Percentiles rank a stretch among this genome's conserved stretches.
Conservation (phyloP, 2,113 vertebrate species). For the Alligator mississippiensis region DNA sequence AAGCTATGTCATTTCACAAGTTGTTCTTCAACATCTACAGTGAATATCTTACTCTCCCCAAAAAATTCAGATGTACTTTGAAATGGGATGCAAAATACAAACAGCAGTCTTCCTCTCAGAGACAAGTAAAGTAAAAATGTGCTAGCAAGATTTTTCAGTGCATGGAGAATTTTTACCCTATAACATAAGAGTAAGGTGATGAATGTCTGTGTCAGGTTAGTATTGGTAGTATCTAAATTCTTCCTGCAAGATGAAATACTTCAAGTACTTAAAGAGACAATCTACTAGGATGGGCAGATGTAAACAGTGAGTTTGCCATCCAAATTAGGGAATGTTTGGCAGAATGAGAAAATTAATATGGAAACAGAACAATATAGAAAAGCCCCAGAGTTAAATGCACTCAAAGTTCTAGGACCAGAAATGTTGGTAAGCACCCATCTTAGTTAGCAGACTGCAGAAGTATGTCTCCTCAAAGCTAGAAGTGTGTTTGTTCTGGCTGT, state of each 20-base stretch:
- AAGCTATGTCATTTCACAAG: not conserved
- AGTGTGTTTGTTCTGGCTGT: slow-evolving; percentile 11
- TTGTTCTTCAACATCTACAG: fast-evolving
- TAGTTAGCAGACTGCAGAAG: slow-evolving; percentile 11
- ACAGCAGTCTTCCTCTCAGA: not conserved
- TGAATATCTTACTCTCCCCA: no score
- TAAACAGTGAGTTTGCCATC: not conserved
- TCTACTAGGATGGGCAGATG: not conserved
- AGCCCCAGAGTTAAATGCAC: not conserved
- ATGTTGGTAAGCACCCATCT: not conserved
- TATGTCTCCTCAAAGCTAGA: slow-evolving; percentile 13
- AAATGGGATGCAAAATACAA: not conserved
- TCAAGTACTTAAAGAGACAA: not conserved
- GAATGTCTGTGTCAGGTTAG: not conserved
- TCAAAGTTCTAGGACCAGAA: not conserved
- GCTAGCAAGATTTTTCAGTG: not conserved
- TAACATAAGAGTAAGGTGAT: not conserved
- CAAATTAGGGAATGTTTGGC: not conserved
- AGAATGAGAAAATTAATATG: not conserved
- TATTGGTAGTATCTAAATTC: not conserved
- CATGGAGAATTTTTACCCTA: fast-evolving
- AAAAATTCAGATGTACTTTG: not conserved
- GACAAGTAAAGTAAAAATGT: not conserved
- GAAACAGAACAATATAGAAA: not conserved
- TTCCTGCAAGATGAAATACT: not conserved